Evolutionary conservation across 2,888 invertebrate genomes (phyloP).

Genomic region (Chrysina gloriosa): DNA sequence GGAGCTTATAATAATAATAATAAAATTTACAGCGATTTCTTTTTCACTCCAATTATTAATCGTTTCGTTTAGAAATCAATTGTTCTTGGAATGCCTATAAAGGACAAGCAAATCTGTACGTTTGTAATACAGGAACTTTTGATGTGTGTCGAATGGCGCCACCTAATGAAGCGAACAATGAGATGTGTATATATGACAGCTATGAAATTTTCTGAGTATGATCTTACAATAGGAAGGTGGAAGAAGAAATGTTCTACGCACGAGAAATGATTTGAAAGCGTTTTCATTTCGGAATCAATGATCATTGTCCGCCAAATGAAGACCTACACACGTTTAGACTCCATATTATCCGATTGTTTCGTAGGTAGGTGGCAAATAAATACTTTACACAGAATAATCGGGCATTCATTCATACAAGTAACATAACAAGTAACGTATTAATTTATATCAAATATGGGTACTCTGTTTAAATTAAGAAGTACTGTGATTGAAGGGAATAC

Average conservation of each 20-base stretch:
- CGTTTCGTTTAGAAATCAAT: no score
- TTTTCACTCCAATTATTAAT: no score
- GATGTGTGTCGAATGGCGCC: not conserved
- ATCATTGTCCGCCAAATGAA: slow-evolving; percentile 10
- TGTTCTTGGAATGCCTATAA: not conserved
- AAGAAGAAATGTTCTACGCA: not conserved
- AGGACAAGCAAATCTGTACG: not conserved
- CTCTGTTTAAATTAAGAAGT: not conserved
- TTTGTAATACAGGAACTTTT: not conserved
- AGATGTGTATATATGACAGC: slow-evolving; percentile 1
- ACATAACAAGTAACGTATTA: not conserved
- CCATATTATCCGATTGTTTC: not conserved
- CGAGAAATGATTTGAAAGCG: slow-evolving; percentile 8
- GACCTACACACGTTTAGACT: not conserved
- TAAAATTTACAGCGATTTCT: no score
- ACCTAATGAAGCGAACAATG: slow-evolving; percentile 32
- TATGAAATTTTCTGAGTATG: slow-evolving; percentile 11
- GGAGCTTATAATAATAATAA: no score
- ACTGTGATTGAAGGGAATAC: not conserved
- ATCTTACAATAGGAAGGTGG: not conserved
- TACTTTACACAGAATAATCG: slow-evolving; percentile 8
- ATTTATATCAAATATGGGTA: not conserved
- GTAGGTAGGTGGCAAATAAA: slow-evolving; percentile 10
- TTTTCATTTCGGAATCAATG: slow-evolving; percentile 28
- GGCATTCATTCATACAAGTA: not conserved